Evolutionary conservation across 2,797 vertebrate species (phyloP), one percentile per base, ranked within the genome.

Genomic region (Masticophis lateralis): DNA sequence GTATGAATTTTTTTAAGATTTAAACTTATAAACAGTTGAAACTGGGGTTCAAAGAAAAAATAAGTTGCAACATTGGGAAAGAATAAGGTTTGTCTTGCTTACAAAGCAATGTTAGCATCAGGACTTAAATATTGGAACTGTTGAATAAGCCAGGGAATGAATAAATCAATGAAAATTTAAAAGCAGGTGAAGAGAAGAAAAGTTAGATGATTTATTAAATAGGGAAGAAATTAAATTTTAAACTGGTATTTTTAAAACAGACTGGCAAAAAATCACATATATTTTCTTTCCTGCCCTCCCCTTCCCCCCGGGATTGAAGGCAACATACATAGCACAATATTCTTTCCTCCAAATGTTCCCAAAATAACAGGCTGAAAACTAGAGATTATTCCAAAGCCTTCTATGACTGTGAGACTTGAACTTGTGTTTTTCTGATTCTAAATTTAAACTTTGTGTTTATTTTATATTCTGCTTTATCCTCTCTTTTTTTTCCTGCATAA

Each of bases 401-500:
- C 20, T 10, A 47, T 83, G 22, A 83, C 79, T 11, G 1, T 37
- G 79, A 83, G 22, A 83, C 74, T 25, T 83, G 74, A 83, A 83
- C 20, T 25, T 83, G 37, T 83, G 79, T 4, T 83, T 83, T 83
- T 12, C 43, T 83, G 79, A 83, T 83, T 83, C 20, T 83, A 47
- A 47, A 83, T 83, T 43, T 47, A 47, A 83, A 25, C 43, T 83
- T 83, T 83, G 20, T 18, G 1, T 83, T 47, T 83, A 83, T 47
- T 83, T 83, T 0, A 87, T 47, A 83, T 16, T 93, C 90, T 47
- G 0, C 61, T 56, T 83, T 93, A 86, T 60, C 56, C 86, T 95
- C 1, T 18, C 91, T 6, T 87, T 79, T 74, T 59, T 16, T 14
- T 10, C 87, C 86, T 96, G 96, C 95, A 93, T 88, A 5, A 95